A percentile compares a stretch with the other conserved stretches of the same genome.
These are phyloP conservation scores for Tauraco erythrolophus DNA, from an alignment of 2,113 vertebrate genomes.

Conservation along the genomic window DNA sequence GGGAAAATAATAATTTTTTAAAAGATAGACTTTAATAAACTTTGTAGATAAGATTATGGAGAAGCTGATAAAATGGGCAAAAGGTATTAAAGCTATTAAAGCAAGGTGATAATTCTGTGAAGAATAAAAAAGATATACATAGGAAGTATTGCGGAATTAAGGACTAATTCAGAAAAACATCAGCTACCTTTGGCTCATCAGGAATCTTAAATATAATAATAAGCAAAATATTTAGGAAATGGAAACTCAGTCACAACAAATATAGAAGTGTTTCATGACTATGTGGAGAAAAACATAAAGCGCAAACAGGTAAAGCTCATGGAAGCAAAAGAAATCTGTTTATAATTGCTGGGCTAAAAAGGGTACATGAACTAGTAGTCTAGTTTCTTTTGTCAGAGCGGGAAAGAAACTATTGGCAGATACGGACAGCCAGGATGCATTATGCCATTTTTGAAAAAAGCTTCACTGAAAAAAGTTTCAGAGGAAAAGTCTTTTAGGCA, in stretches of 20 bases:
- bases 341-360: not conserved
- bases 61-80: not conserved
- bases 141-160: not conserved
- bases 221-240: not conserved
- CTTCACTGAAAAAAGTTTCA: not conserved
- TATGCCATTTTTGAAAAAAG: not conserved
- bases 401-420: not conserved
- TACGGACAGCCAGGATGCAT: not conserved
- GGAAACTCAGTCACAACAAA: not conserved
- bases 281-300: not conserved
- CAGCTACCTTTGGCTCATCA: fast-evolving
- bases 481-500: not conserved
- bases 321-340: not conserved
- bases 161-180: not conserved
- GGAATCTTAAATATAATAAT: not conserved
- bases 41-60: not conserved
- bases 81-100: not conserved
- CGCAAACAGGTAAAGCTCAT: not conserved
- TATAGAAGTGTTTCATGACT: not conserved
- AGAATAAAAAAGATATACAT: not conserved
- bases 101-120: not conserved
- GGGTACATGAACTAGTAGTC: not conserved
- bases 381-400: not conserved
- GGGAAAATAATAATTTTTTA: not conserved
- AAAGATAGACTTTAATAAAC: not conserved